Evolutionary conservation across 2,113 vertebrate species (phyloP).

Genomic region (human): DNA sequence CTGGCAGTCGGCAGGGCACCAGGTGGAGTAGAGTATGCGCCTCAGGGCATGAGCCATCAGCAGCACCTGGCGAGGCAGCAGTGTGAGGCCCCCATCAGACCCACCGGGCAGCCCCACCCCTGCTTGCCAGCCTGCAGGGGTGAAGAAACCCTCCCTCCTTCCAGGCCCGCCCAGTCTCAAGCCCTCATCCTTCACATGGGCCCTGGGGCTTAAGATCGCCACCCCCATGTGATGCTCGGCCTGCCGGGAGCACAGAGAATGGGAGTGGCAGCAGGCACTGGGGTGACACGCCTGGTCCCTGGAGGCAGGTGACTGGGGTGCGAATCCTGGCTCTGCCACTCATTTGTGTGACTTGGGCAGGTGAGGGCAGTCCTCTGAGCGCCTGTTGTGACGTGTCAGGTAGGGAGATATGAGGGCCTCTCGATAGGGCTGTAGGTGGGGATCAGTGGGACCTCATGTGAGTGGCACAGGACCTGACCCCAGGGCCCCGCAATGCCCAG

Average conservation of each 20-base stretch:
- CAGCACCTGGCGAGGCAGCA: constrained; percentile 83
- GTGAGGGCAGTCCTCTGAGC: neutral
- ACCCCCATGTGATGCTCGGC: accelerated
- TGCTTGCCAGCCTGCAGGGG: neutral
- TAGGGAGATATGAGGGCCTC: neutral
- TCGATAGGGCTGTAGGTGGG: neutral
- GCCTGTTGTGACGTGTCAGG: neutral
- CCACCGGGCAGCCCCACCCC: accelerated
- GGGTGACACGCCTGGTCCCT: neutral
- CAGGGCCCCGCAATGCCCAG: neutral
- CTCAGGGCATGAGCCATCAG: constrained; percentile 95
- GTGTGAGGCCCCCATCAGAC: neutral
- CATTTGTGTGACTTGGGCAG: neutral
- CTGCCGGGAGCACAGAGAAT: neutral
- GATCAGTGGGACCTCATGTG: neutral
- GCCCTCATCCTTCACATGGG: neutral
- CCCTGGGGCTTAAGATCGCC: neutral
- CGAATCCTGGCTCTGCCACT: neutral
- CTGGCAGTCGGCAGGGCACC: constrained; percentile 85
- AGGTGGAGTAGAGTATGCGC: constrained; percentile 92
- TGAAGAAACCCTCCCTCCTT: neutral
- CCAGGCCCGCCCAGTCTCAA: neutral
- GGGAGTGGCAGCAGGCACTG: neutral
- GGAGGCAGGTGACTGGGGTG: neutral
- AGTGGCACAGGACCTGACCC: neutral